phyloP scores from a whole-genome alignment of 2,888 invertebrate genomes.

The Mellilla xanthometata region DNA sequence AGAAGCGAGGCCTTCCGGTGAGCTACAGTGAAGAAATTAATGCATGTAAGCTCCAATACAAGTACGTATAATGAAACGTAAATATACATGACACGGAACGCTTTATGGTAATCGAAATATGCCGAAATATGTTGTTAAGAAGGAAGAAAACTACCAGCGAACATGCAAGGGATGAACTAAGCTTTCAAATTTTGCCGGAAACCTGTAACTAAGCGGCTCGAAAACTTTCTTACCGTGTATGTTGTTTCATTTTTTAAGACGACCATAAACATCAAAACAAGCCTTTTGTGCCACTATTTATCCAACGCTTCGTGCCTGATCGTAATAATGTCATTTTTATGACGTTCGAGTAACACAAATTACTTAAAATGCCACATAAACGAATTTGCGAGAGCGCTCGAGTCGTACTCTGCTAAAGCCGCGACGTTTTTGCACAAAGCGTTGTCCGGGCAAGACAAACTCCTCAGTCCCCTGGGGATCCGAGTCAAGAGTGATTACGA shows the following conservation, averaged over 20 bases:
- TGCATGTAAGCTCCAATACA: slow-evolving; percentile 54
- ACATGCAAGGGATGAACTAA: slow-evolving; percentile 80
- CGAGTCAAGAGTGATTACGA: slow-evolving; percentile 82
- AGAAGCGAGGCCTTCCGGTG: slow-evolving; percentile 27
- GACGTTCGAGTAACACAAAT: slow-evolving; percentile 55
- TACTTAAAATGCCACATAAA: slow-evolving; percentile 51
- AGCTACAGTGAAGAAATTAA: slow-evolving; percentile 58
- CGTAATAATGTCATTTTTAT: slow-evolving; percentile 65
- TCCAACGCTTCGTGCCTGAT: slow-evolving; percentile 51
- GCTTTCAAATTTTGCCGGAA: slow-evolving; percentile 74
- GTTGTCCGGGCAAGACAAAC: slow-evolving; percentile 51
- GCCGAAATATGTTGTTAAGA: slow-evolving; percentile 82
- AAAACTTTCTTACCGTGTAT: slow-evolving; percentile 68
- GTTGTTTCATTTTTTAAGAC: slow-evolving; percentile 66
- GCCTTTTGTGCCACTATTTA: slow-evolving; percentile 62
- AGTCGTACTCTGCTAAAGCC: slow-evolving; percentile 46
- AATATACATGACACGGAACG: slow-evolving; percentile 77
- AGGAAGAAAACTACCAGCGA: slow-evolving; percentile 75
- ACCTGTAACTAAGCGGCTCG: slow-evolving; percentile 65
- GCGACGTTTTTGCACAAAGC: slow-evolving; percentile 35
- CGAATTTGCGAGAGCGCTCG: slow-evolving; percentile 52
- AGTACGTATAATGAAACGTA: slow-evolving; percentile 65
- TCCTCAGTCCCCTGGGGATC: slow-evolving; percentile 55
- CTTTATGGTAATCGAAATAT: slow-evolving; percentile 83
- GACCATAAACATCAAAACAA: slow-evolving; percentile 66